Evolutionary conservation across 2,113 vertebrate genomes (phyloP), one percentile per base, ranked within the genome.

Genomic region (Sigmodon hispidus): DNA sequence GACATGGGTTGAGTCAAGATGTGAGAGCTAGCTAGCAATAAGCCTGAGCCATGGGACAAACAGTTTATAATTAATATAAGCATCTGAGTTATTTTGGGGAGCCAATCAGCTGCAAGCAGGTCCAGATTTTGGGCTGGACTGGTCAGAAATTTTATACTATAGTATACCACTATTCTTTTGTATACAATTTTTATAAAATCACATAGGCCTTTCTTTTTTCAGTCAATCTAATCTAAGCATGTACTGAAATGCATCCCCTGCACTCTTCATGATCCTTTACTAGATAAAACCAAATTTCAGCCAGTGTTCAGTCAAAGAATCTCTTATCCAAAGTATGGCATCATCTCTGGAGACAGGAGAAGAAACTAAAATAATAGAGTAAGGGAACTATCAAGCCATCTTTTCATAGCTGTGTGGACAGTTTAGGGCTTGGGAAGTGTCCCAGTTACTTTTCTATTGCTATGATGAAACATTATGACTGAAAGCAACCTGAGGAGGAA

Each of bases 321-420:
- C 77, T 79, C 63, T 16, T 94, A 17, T 80, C 52, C 36, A 26
- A 81, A 81, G 50, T n/a, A n/a, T n/a, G 10, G 55, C 19, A 55
- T 22, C 5, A 63, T 24, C 55, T 36, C 40, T 24, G 16, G 77
- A 40, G 16, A 31, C 48, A 94, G 36, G 70, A 43, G 36, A 93
- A 91, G 63, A 95, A 96, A 67, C 24, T n/a, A 59, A 69, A 65
- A 79, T 34, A 13, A 65, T 55, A 93, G n/a, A 69, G 34, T 24
- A 11, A 52, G 76, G 29, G 31, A 77, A 48, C 2, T n/a, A 24
- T 3, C 36, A 15, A 21, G 11, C 36, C 87, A 85, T 40, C 22
- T 86, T 94, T 72, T 36, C 31, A 89, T 29, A 65, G 36, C n/a
- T 87, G 7, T n/a, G 17, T 16, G 90, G n/a, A 43, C 10, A 88